Evolutionary conservation across 2,888 invertebrate species (phyloP), one percentile per base, ranked within the genome.

Genomic region (Hirtodrosophila cameraria): DNA sequence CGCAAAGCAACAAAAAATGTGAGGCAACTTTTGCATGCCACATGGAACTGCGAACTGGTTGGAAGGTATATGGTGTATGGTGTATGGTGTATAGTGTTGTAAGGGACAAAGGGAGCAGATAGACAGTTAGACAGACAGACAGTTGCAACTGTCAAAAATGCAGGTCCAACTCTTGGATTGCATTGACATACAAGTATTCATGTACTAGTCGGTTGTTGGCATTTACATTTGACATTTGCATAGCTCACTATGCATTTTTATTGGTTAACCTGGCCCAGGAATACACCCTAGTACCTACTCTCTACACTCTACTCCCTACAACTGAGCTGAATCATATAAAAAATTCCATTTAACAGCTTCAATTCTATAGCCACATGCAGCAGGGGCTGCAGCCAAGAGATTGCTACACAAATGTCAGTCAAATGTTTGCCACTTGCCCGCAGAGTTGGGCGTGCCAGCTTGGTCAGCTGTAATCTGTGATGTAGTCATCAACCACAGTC

Each of bases 161-260:
- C 75, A 64, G 72, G 73, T 59, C 46, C 57, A 68, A 72, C 63
- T 55, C 68, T 68, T 20, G 61, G 67, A 76, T 64, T 62, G 80
- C 76, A 74, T 77, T 77, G 76, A 70, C 75, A 75, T 78, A 59
- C 58, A 60, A 69, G 60, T 66, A 76, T 76, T 79, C 76, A 78
- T 78, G 59, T 65, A 69, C 68, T 70, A 52, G 31, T 59, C 60
- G 66, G 67, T 61, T 72, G 53, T 41, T 65, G 78, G 60, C 75
- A 77, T 77, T 77, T 77, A 71, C 81, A 81, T 81, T 72, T 65
- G 72, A 30, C 68, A 80, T 82, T 79, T 82, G 77, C 80, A 82
- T 80, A 77, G 64, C 61, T 76, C 72, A 53, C 81, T 52, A 68
- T 77, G 77, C 78, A 81, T 75, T 81, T 78, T 69, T 78, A 75